A percentile compares a stretch with the other conserved stretches of the same genome.
Conservation (phyloP, 2,888 invertebrate genomes). For the Drosophila robusta region DNA sequence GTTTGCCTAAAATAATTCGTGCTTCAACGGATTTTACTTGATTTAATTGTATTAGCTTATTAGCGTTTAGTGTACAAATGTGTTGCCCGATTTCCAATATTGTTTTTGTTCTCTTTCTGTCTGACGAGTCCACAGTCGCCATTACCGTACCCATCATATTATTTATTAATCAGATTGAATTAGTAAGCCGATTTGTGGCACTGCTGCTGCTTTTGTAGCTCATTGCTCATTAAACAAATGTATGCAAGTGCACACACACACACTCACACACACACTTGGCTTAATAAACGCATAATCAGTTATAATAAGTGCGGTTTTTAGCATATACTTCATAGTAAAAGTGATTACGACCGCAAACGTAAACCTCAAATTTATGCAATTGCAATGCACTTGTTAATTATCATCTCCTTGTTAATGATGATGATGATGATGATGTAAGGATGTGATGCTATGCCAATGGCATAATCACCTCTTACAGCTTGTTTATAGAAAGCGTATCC, state of each 20-base stretch:
- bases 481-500: conserved; percentile 10
- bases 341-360: conserved; percentile 63
- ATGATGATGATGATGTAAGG: conserved; percentile 7
- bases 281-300: conserved; percentile 58
- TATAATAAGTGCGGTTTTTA: conserved; percentile 51
- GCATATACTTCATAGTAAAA: conserved; percentile 31
- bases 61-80: background rate
- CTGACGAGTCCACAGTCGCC: background rate
- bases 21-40: no score
- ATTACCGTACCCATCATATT: background rate
- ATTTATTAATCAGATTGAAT: conserved; percentile 25
- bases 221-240: conserved; percentile 37
- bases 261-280: conserved; percentile 1
- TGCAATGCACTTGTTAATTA: conserved; percentile 36
- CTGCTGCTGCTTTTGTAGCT: conserved; percentile 11
- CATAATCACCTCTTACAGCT: conserved; percentile 16
- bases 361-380: conserved; percentile 65
- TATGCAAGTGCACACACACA: background rate
- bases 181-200: conserved; percentile 39
- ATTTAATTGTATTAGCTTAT: no score
- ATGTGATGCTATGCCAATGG: conserved; percentile 7
- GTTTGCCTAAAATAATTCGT: no score
- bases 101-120: background rate
- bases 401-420: conserved; percentile 13
- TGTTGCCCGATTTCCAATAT: background rate